Percentiles rank a stretch among this genome's conserved stretches.
Evolutionary conservation across 1,140 invertebrate species (phyloP).

Genomic region (Meloidogyne hapla): DNA sequence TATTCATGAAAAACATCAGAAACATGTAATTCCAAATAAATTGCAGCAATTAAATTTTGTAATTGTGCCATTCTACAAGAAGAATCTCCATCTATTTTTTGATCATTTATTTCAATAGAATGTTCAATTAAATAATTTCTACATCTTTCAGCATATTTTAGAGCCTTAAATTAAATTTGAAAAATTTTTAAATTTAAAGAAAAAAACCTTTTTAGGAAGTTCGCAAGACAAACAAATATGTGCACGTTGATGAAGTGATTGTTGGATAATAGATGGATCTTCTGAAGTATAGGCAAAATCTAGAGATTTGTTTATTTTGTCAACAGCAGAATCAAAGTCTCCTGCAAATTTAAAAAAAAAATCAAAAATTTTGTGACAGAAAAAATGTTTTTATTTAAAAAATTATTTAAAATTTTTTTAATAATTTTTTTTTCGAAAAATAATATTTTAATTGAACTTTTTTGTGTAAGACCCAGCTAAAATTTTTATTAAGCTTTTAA

Average conservation of each 20-base stretch:
- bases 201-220: conserved; percentile 21
- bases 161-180: background rate
- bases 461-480: no score
- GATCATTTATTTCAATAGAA: conserved; percentile 18
- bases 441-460: no score
- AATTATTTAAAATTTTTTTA: no score
- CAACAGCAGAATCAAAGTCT: conserved; percentile 18
- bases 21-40: conserved; percentile 11
- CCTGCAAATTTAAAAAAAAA: background rate
- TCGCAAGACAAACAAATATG: conserved; percentile 20
- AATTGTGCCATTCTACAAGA: conserved; percentile 21
- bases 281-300: conserved; percentile 26
- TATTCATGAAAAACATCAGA: conserved; percentile 7
- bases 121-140: conserved; percentile 8
- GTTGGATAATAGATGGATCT: conserved; percentile 25
- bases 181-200: background rate
- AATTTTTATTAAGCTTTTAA: no score
- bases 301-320: conserved; percentile 16
- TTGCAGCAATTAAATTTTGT: conserved; percentile 22
- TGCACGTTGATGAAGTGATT: conserved; percentile 28
- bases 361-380: no score
- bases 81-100: conserved; percentile 18
- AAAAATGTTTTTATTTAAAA: no score
- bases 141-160: conserved; percentile 19
- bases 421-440: no score